A percentile compares a stretch with the other conserved stretches of the same genome.
Evolutionary conservation across 2,797 vertebrate genomes (phyloP).

Genomic region (Pristis pectinata): DNA sequence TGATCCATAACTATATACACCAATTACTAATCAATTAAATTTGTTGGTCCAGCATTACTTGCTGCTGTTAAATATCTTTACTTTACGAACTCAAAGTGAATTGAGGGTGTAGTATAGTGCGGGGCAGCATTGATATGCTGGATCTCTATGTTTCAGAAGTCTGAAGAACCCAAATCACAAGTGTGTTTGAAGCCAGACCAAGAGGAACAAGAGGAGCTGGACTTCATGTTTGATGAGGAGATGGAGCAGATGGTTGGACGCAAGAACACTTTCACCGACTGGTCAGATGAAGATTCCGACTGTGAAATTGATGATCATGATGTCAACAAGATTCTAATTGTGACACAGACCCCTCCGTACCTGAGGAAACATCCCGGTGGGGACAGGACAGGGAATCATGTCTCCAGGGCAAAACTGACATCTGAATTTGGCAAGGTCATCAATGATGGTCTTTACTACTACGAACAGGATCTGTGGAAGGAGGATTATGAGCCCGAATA

Average conservation of each 20-base stretch:
- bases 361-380: conserved; percentile 90
- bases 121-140: background rate
- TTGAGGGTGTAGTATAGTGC: background rate
- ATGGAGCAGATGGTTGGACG: conserved; percentile 96
- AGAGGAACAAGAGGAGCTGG: conserved; percentile 91
- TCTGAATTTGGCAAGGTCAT: conserved; percentile 89
- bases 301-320: conserved; percentile 91
- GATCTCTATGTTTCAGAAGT: conserved; percentile 53
- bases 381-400: conserved; percentile 90
- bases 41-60: background rate
- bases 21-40: too few species aligned
- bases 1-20: too few species aligned
- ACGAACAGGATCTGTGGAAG: conserved; percentile 93
- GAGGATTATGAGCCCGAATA: conserved; percentile 92
- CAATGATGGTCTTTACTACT: conserved; percentile 97
- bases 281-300: conserved; percentile 93
- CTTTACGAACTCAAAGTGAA: background rate
- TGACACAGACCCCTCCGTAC: conserved; percentile 93
- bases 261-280: conserved; percentile 94
- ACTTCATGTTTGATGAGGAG: conserved; percentile 97
- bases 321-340: conserved; percentile 97
- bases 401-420: conserved; percentile 84
- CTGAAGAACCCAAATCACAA: conserved; percentile 59
- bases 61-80: background rate
- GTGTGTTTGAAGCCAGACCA: conserved; percentile 56